Conservation (phyloP, 2,113 vertebrate genomes). For the Machaerirhynchus nigripectus region DNA sequence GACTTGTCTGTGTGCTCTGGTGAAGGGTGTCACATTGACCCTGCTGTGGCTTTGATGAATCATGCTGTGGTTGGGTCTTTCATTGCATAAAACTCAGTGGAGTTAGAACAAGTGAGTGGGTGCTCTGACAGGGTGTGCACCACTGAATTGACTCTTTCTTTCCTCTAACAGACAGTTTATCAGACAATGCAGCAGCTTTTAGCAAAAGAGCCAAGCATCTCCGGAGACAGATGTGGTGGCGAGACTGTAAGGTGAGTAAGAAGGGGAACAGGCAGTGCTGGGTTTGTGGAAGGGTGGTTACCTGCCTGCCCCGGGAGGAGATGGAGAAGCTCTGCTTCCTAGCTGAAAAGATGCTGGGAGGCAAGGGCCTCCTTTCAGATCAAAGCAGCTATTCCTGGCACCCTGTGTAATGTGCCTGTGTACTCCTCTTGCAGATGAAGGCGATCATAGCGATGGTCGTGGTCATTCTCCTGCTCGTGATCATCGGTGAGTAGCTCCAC, state of each 20-base stretch:
- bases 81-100: neutral
- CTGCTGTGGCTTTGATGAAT: neutral
- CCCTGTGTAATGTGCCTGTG: neutral
- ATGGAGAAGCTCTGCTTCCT: neutral
- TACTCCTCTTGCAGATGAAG: conserved; percentile 85
- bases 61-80: neutral
- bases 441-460: conserved; percentile 86
- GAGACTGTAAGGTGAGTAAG: conserved; percentile 88
- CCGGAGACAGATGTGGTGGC: conserved; percentile 97
- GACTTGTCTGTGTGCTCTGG: neutral
- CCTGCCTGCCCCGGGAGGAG: neutral
- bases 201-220: conserved; percentile 98
- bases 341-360: neutral
- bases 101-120: neutral
- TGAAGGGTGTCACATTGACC: neutral
- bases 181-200: conserved; percentile 96
- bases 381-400: accelerated
- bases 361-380: neutral
- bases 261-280: neutral
- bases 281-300: neutral
- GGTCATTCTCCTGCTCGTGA: conserved; percentile 85
- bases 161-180: conserved; percentile 87
- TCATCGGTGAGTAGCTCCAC: conserved; percentile 85
- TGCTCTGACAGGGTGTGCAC: neutral
- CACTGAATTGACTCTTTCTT: conserved; percentile 2